Percentiles rank a stretch among this genome's conserved stretches.
Conservation (phyloP, 1,140 invertebrate species). For the Drosophila ercepeae region DNA sequence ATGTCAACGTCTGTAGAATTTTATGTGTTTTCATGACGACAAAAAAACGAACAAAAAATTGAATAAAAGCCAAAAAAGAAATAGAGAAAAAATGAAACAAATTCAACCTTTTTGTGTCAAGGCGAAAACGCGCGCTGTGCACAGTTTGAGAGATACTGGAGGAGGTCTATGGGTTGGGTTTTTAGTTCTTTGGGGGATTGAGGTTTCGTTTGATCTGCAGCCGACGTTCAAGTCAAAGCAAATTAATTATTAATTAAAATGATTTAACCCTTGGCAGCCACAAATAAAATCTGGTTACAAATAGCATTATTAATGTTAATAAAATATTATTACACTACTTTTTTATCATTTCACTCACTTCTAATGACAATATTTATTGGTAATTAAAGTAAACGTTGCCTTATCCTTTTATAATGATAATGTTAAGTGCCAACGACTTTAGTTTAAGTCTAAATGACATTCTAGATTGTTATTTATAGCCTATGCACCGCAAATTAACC, state of each 20-base stretch:
- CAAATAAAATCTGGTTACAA: neutral
- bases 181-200: slow-evolving; percentile 33
- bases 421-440: slow-evolving; percentile 34
- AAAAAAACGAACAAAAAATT: slow-evolving; percentile 34
- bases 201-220: slow-evolving; percentile 61
- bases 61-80: slow-evolving; percentile 38
- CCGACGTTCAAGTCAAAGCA: slow-evolving; percentile 42
- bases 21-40: slow-evolving; percentile 52
- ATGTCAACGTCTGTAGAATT: slow-evolving; percentile 56
- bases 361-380: neutral
- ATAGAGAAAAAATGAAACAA: slow-evolving; percentile 49
- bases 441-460: slow-evolving; percentile 32
- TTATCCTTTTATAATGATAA: slow-evolving; percentile 11
- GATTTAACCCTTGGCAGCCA: slow-evolving; percentile 12
- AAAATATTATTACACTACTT: neutral
- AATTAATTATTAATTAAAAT: slow-evolving; percentile 46
- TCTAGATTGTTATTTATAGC: slow-evolving; percentile 52
- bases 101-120: slow-evolving; percentile 61
- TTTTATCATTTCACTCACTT: neutral
- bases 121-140: slow-evolving; percentile 69
- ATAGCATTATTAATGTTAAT: no score
- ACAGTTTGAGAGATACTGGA: slow-evolving; percentile 68
- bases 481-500: slow-evolving; percentile 29
- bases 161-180: slow-evolving; percentile 46
- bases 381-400: neutral